These are phyloP conservation scores for Sebastiscus tertius DNA, from an alignment of 2,797 vertebrate species.

Conservation along the genomic window DNA sequence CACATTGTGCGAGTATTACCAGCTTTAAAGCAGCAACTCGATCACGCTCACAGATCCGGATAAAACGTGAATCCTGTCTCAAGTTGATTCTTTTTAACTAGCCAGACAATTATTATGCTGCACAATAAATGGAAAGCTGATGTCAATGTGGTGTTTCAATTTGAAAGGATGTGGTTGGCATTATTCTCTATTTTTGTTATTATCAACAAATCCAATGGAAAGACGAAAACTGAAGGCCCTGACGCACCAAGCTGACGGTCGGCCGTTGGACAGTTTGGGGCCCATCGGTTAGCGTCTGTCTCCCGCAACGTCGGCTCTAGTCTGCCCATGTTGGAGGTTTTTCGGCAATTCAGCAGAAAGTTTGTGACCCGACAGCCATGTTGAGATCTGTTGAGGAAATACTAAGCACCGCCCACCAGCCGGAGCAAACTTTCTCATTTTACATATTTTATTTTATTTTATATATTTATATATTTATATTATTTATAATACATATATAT, in stretches of 20 bases:
- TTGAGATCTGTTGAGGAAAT: too few species aligned
- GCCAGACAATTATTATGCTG: neutral
- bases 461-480: too few species aligned
- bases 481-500: too few species aligned
- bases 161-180: neutral
- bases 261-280: fast-evolving
- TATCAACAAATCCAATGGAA: too few species aligned
- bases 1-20: neutral
- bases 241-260: too few species aligned
- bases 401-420: too few species aligned
- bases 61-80: neutral
- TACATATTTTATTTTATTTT: too few species aligned
- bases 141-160: neutral
- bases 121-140: neutral
- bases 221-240: too few species aligned
- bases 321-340: too few species aligned
- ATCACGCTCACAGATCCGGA: neutral
- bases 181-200: neutral
- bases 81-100: neutral
- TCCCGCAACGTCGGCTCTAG: fast-evolving
- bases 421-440: too few species aligned
- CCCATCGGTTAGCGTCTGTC: fast-evolving
- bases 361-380: too few species aligned
- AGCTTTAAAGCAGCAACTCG: neutral
- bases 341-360: too few species aligned